Conservation (phyloP, 2,113 vertebrate species). For the Pheucticus melanocephalus region DNA sequence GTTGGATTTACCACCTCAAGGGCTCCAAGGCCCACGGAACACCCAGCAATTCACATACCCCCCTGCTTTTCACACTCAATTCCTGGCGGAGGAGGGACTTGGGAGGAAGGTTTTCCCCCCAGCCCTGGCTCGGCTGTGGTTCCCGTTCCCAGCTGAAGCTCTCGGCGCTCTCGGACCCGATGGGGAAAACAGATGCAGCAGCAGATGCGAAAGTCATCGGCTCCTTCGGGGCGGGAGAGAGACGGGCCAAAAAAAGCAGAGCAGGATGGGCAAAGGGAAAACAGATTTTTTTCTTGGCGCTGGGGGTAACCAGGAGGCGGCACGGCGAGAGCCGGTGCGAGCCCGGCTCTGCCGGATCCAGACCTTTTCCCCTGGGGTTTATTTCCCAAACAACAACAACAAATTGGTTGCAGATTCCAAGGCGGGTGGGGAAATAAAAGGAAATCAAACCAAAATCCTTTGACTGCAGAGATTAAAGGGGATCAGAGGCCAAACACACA, state of each 20-base stretch:
- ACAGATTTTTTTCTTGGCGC: conserved; percentile 29
- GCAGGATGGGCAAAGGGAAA: conserved; percentile 45
- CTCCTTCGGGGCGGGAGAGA: conserved; percentile 45
- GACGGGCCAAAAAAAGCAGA: conserved; percentile 23
- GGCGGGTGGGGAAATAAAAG: conserved; percentile 51
- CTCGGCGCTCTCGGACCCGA: neutral
- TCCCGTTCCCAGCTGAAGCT: conserved; percentile 52
- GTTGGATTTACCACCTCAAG: neutral
- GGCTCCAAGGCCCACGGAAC: accelerated
- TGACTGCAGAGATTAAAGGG: conserved; percentile 53
- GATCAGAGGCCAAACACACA: conserved; percentile 55
- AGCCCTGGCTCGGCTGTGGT: neutral
- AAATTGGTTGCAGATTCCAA: conserved; percentile 64
- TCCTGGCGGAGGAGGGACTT: neutral
- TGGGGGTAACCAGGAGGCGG: conserved; percentile 18
- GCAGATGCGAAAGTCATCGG: conserved; percentile 63
- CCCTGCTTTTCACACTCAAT: neutral
- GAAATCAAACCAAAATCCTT: conserved; percentile 60
- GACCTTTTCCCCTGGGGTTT: conserved; percentile 36
- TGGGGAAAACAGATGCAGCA: conserved; percentile 71
- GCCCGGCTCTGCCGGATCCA: conserved; percentile 30
- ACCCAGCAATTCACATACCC: neutral
- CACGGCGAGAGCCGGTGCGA: neutral
- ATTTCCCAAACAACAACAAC: conserved; percentile 59
- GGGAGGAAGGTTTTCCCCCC: neutral